phyloP scores from a whole-genome alignment of 1,140 invertebrate genomes.

The Cotesia glomerata region DNA sequence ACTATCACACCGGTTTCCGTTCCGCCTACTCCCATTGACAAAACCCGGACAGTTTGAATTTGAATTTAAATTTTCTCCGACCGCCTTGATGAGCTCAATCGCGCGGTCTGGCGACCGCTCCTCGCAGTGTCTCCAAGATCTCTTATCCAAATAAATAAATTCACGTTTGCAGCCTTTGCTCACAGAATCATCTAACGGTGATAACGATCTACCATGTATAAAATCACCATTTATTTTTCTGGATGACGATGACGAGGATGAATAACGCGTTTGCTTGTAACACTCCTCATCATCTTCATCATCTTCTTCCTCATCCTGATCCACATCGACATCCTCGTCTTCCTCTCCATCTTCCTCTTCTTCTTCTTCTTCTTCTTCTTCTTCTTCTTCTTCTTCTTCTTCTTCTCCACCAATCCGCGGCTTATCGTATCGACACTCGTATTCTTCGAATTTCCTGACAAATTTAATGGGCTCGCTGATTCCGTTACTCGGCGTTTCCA shows the following conservation, averaged over 20 bases:
- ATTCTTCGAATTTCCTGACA: conserved; percentile 1
- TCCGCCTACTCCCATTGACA: not conserved
- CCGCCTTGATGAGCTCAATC: not conserved
- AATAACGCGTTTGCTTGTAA: not conserved
- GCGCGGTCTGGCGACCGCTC: conserved; percentile 9
- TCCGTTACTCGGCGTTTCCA: conserved; percentile 11
- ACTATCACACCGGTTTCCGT: conserved; percentile 10
- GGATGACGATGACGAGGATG: not conserved
- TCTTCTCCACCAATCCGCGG: not conserved
- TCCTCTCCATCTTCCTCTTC: not conserved
- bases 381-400: too few relatives aligned
- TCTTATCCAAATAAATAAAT: conserved; percentile 17
- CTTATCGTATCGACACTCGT: not conserved
- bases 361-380: not conserved
- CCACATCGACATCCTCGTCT: too few relatives aligned
- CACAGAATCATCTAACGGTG: not conserved
- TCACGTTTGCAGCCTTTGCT: conserved; percentile 1
- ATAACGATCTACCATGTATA: not conserved
- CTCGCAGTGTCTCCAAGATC: conserved; percentile 6
- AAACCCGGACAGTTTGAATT: not conserved
- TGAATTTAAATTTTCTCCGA: not conserved
- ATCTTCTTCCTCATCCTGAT: not conserved
- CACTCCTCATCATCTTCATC: not conserved
- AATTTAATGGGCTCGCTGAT: conserved; percentile 14
- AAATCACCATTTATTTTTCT: conserved; percentile 3